These are phyloP conservation scores for Chirona hameri DNA, from an alignment of 2,888 invertebrate species.

Conservation along the genomic window DNA sequence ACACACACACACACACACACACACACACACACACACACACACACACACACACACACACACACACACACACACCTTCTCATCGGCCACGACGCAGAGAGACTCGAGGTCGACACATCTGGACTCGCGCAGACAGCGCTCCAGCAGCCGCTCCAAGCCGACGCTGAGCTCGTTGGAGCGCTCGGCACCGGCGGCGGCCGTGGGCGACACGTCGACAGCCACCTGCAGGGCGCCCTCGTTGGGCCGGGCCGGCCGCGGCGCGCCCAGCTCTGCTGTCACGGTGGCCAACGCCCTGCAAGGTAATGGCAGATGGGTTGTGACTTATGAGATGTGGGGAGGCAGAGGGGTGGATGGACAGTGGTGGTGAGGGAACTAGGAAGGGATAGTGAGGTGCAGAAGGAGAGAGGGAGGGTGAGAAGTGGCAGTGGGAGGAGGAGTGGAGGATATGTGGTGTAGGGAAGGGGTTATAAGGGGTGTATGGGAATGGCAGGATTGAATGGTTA, in stretches of 20 bases:
- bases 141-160: slow-evolving; percentile 37
- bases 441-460: background rate
- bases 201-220: slow-evolving; percentile 80
- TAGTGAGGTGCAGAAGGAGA: background rate
- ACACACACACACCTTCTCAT: slow-evolving; percentile 72
- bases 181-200: slow-evolving; percentile 78
- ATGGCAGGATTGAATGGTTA: too few relatives aligned
- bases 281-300: slow-evolving; percentile 64
- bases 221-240: slow-evolving; percentile 83
- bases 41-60: too few relatives aligned
- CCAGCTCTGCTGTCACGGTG: slow-evolving; percentile 82
- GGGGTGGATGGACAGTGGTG: background rate
- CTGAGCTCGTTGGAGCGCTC: slow-evolving; percentile 59
- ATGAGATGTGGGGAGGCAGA: background rate
- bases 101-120: slow-evolving; percentile 89
- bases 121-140: slow-evolving; percentile 52
- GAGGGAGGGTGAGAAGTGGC: background rate
- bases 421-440: background rate
- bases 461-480: too few relatives aligned
- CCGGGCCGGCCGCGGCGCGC: slow-evolving; percentile 74
- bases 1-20: too few relatives aligned
- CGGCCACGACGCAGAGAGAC: slow-evolving; percentile 87
- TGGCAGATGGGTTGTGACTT: background rate
- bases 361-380: too few relatives aligned
- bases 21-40: too few relatives aligned